Conservation (phyloP, 1,140 invertebrate species). For the Hylaeus volcanicus region DNA sequence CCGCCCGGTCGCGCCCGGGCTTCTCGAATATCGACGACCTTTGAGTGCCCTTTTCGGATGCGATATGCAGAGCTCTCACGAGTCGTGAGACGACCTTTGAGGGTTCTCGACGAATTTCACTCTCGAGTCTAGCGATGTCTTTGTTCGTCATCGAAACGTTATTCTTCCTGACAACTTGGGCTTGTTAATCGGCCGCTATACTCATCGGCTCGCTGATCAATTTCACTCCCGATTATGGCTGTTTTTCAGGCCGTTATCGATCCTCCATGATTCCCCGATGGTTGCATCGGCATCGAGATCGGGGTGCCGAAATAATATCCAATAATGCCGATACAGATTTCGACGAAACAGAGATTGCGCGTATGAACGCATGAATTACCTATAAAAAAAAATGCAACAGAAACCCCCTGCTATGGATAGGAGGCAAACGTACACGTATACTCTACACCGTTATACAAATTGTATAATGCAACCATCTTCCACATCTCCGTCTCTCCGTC, state of each 20-base stretch:
- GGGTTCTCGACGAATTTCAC: neutral
- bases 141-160: slow-evolving; percentile 13
- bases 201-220: slow-evolving; percentile 21
- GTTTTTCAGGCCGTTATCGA: slow-evolving; percentile 17
- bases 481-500: neutral
- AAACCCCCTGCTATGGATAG: no score
- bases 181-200: slow-evolving; percentile 46
- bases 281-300: neutral
- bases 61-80: neutral
- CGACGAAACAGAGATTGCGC: neutral
- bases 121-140: neutral
- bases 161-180: slow-evolving; percentile 42
- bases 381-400: no score
- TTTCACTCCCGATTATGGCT: neutral
- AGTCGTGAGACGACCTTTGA: slow-evolving; percentile 10
- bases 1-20: neutral
- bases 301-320: neutral
- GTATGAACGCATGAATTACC: no score
- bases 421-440: no score
- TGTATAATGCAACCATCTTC: no score
- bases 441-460: no score
- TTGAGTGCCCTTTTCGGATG: slow-evolving; percentile 42
- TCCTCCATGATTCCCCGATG: neutral
- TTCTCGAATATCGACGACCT: slow-evolving; percentile 51
- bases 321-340: slow-evolving; percentile 4